phyloP scores from a whole-genome alignment of 2,113 vertebrate species.

The Bos javanicus region DNA sequence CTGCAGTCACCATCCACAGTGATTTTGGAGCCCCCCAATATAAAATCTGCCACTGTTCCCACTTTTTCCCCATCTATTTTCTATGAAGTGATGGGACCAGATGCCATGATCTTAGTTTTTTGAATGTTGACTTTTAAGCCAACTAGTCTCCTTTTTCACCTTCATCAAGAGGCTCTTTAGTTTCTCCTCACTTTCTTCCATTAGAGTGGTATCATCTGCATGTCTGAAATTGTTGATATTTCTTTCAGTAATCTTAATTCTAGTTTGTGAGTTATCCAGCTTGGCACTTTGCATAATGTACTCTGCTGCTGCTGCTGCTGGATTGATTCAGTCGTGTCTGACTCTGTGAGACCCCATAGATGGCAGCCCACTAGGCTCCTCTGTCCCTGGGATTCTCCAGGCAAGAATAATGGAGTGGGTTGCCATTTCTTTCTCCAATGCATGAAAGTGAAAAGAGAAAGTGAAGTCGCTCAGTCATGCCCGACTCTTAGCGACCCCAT shows the following conservation, averaged over 20 bases:
- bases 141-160: not conserved
- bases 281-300: not conserved
- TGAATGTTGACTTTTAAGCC: not conserved
- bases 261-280: not conserved
- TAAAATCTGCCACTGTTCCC: not conserved
- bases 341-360: too few relatives aligned
- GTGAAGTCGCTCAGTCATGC: too few relatives aligned
- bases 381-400: too few relatives aligned
- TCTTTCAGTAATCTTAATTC: not conserved
- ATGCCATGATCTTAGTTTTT: not conserved
- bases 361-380: too few relatives aligned
- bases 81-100: not conserved
- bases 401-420: too few relatives aligned
- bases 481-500: too few relatives aligned
- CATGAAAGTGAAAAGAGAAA: too few relatives aligned
- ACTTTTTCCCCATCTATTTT: not conserved
- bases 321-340: rapidly evolving
- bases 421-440: too few relatives aligned
- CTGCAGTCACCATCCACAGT: not conserved
- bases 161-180: not conserved
- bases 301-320: too few relatives aligned
- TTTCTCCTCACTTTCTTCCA: not conserved
- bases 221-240: not conserved
- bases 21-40: not conserved
- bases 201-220: not conserved